Evolutionary conservation across 2,888 invertebrate genomes (phyloP), one percentile per base, ranked within the genome.

Genomic region (Melanophora roralis): DNA sequence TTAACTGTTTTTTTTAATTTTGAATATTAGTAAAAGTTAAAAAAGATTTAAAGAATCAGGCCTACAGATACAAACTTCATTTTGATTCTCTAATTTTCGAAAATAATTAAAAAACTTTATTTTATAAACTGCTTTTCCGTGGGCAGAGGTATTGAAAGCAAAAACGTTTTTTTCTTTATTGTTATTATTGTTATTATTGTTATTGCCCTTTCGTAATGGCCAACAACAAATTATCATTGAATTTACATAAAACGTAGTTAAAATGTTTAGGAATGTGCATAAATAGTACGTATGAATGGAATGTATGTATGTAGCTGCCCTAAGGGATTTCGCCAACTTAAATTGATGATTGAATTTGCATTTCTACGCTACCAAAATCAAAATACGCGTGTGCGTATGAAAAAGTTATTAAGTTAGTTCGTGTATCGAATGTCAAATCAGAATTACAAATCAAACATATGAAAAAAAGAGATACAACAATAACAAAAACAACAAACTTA

Each of bases 361-460:
- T 53, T 32, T 53, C 16, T 23, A 14, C 21, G 45, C 16, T 43
- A n/a, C 43, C 14, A 14, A 43, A 19, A 47, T 47, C 49, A 59
- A 45, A 27, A 32, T 12, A 45, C n/a, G 27, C 21, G 23, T 34
- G 55, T 45, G 43, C 38, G 55, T 55, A 19, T 21, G 45, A 32
- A 36, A 49, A 16, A 12, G 32, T 51, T 43, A 43, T 43, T 21
- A 38, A 16, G 16, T 27, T 8, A 38, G 34, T 49, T 60, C 69
- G 69, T 69, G 69, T 38, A 47, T 59, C 38, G 59, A 59, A 49
- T 59, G 23, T 59, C 49, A 69, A 47, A 51, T 51, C 12, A 49
- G 49, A 34, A 38, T 49, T 19, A 40, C 38, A 60, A 60, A 60
- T 60, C 49, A 69, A 38, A 51, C 19, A n/a, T 34, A 40, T 23